Evolutionary conservation across 2,888 invertebrate species (phyloP), one percentile per base, ranked within the genome.

Genomic region (Diplolepis rosae): DNA sequence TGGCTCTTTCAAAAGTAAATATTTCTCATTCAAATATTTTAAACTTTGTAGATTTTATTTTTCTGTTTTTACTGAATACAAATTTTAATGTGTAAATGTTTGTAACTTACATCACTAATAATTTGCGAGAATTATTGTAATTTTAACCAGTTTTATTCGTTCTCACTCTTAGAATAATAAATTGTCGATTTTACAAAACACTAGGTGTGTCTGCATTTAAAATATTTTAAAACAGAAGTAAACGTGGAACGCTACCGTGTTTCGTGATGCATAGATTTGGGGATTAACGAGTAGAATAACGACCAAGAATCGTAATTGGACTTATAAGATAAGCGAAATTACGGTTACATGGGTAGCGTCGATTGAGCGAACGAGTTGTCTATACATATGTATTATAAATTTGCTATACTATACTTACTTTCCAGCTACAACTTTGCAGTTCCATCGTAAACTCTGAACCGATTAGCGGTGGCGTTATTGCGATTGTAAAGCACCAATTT

Each of bases 401-500:
- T 6, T n/a, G 1, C 35, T 27, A 24, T 61, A 24, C 61, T 27
- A 28, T 7, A 51, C 51, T 51, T 51, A 51, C 51, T 6, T 51
- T 28, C n/a, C 24, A 35, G 24, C 61, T 39, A 61, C 39, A 61
- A 61, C 24, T 61, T 61, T n/a, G 61, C 39, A 35, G 61, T 39
- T 24, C 22, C 61, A 39, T 24, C 24, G 24, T 61, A 61, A 61
- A 35, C 61, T 61, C 22, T 7, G 35, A 61, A 39, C 35, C 61
- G 61, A 61, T 61, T 61, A 61, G 39, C 13, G 35, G 61, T 27
- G 24, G 24, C 24, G 61, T 61, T 61, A 61, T 39, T 61, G 39
- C 61, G 61, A 61, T 27, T 61, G 39, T 61, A 39, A 61, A 61
- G 61, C 39, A 24, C 61, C 61, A 61, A 61, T 61, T 61, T 61